phyloP scores from a whole-genome alignment of 2,113 vertebrate genomes.

The Megalops atlanticus region DNA sequence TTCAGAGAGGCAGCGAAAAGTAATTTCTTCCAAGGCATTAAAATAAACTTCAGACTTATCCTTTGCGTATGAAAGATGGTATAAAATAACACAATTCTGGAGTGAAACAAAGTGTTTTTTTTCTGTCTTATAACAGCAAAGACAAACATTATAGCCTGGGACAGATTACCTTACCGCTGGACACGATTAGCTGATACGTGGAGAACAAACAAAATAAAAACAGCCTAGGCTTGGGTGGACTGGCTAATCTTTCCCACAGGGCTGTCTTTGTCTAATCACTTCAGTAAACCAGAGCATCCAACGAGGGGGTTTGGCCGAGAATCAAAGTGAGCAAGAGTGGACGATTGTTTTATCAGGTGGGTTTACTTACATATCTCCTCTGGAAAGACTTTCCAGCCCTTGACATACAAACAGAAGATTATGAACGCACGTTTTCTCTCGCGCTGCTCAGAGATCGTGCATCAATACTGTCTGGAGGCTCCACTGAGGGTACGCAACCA shows the following conservation, averaged over 20 bases:
- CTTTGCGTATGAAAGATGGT: constrained; percentile 13
- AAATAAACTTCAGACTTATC: neutral
- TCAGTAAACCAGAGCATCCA: constrained; percentile 62
- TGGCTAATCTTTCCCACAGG: constrained; percentile 45
- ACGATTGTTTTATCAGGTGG: constrained; percentile 72
- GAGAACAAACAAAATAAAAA: constrained; percentile 57
- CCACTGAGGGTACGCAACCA: neutral
- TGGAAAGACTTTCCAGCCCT: constrained; percentile 44
- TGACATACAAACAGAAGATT: constrained; percentile 41
- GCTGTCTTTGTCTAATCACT: constrained; percentile 64
- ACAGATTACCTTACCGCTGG: constrained; percentile 33
- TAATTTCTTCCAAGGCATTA: constrained; percentile 13
- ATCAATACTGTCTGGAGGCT: neutral
- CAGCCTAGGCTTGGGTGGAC: constrained; percentile 26
- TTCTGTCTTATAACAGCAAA: constrained; percentile 13
- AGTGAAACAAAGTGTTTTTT: neutral
- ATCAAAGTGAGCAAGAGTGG: constrained; percentile 56
- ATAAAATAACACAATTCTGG: constrained; percentile 14
- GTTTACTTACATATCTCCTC: constrained; percentile 61
- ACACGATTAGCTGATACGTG: constrained; percentile 35
- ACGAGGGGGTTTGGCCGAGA: constrained; percentile 50
- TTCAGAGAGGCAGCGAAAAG: constrained; percentile 2
- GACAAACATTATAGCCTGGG: constrained; percentile 9
- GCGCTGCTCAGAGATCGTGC: neutral
- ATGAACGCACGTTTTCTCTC: neutral